Evolutionary conservation across 2,888 invertebrate genomes (phyloP), one percentile per base, ranked within the genome.

Genomic region (Epistrophella euchroma): DNA sequence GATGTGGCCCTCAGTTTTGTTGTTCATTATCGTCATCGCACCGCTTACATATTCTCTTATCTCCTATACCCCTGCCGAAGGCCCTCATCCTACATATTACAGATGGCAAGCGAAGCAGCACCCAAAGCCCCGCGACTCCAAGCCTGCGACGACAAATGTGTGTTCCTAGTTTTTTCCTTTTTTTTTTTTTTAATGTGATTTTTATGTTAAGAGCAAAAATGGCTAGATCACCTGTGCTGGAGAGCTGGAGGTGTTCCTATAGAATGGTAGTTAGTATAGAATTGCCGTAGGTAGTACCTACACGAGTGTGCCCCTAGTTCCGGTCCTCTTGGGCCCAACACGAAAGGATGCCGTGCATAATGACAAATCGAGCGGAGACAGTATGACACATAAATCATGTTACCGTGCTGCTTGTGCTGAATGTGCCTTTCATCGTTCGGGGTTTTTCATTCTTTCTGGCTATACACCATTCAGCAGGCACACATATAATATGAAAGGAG

Each of bases 341-440:
- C 70, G 76, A 86, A 86, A 86, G 86, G 86, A 86, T 71, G 56
- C 86, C 86, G 86, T 74, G 78, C 77, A 74, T 86, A 86, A 78
- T 86, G 82, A 86, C 82, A 86, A 86, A 86, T 86, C 82, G 86
- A 82, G 86, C 86, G 86, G 86, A 86, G 86, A 82, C 82, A 82
- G 71, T 66, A 78, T 73, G 86, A 71, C 82, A 74, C 86, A 82
- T 86, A 86, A 86, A 86, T 86, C 86, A 86, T 82, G 82, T 60
- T 66, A 74, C 82, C 64, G 17, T 45, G 45, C 60, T 43, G 50
- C 56, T 17, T 35, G 17, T 15, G 77, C 74, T 77, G 77, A 86
- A 81, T 76, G 68, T 73, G 81, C 77, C 82, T 77, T 74, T 86
- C 82, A 86, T 86, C 85, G 82, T 82, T 82, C 60, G 9, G 35